Evolutionary conservation across 2,888 invertebrate species (phyloP), one percentile per base, ranked within the genome.

Genomic region (Lamproptera curius): DNA sequence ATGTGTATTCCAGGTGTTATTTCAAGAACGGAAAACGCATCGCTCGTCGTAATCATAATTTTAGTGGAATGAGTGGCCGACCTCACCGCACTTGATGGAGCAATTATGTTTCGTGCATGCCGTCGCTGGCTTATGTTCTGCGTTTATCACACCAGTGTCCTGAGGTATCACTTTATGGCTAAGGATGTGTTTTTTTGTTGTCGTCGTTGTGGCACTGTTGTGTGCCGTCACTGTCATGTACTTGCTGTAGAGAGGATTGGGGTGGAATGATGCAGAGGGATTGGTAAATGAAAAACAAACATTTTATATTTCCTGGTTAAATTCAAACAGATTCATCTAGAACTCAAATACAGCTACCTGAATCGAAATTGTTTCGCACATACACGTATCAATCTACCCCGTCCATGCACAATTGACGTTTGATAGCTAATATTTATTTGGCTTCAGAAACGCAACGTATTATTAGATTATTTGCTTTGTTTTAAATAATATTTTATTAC

Each of bases 1-100:
- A 64, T 63, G 59, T 58, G 58, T 68, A 66, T 73, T 76, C 59
- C 67, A 70, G 72, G 66, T 76, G 63, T 72, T 63, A 65, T 65
- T 55, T 58, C 55, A 52, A 59, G 59, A 72, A 80, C 78, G 78
- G 83, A 81, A 78, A 65, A 76, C 83, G 81, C 78, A 79, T 83
- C 80, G 76, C 73, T 74, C 72, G 75, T 73, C 76, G 81, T 75
- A 65, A 70, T 67, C 64, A 65, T 81, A 84, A 83, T 79, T 73
- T 79, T 86, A 86, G 87, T 84, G 83, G 84, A 85, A 86, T 87
- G 85, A 83, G 85, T 83, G 86, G 75, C 86, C 84, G 85, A 84
- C 83, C 60, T 83, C 86, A 86, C 87, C 81, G 86, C 87, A 87
- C 84, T 85, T 64, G 79, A 78, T 84, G 85, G 84, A 83, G 77